Conservation (phyloP, 2,888 invertebrate genomes). For the Conus canariensis region DNA sequence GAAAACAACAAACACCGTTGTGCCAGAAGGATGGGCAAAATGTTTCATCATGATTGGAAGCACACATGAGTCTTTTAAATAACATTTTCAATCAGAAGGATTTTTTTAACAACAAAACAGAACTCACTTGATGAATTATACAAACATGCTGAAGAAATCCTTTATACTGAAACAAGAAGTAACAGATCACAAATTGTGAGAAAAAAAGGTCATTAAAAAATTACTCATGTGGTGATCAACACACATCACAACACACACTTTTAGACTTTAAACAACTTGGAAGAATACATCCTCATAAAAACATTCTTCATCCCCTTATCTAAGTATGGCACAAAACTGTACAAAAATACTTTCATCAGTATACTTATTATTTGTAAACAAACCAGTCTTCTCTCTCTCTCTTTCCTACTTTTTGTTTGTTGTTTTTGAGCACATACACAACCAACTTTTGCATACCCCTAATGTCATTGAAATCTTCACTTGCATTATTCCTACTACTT, state of each 20-base stretch:
- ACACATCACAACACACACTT: background rate
- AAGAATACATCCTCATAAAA: background rate
- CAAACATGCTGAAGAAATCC: background rate
- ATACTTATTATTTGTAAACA: background rate
- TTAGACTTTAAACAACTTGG: too few relatives aligned
- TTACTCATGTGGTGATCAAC: background rate
- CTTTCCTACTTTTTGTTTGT: too few relatives aligned
- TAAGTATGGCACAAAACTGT: conserved; percentile 8
- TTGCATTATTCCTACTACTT: too few relatives aligned
- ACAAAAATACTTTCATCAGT: background rate
- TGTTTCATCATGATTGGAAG: too few relatives aligned
- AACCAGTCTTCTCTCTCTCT: background rate
- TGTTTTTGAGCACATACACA: background rate
- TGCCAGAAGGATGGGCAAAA: background rate
- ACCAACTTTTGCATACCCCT: background rate
- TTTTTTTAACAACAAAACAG: background rate
- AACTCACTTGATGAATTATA: background rate
- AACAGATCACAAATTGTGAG: background rate
- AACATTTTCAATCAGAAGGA: background rate
- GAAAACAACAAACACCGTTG: background rate
- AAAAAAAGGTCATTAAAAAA: background rate
- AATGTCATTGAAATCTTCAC: background rate
- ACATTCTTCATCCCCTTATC: background rate
- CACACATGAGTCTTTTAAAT: too few relatives aligned
- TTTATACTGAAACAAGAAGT: background rate